Base-by-base conservation (phyloP, 1,140 invertebrate species). In the Tetranychus cinnabarinus region DNA sequence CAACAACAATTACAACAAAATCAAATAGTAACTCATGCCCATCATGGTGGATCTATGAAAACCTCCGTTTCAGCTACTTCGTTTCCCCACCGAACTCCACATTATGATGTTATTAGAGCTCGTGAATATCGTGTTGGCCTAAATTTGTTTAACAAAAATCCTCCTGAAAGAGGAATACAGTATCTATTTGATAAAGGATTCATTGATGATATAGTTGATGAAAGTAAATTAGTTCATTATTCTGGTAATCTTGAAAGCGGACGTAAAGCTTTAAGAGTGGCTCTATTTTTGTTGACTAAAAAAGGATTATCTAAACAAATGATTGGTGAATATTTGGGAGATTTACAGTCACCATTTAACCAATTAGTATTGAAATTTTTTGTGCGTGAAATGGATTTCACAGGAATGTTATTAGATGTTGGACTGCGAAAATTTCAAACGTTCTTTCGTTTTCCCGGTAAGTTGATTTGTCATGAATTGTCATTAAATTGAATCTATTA, bases 301-400 rank as follows among this genome's bases (percentile, higher is more conserved):
- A 97, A 98, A 73, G 95, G 95, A 0, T 75, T 99, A 5, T 93
- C 89, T 68, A 96, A 96, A 69, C 91, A 97, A 74, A 97, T 97
- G 90, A 98, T 99, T 69, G 95, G 95, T 58, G 95, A 98, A 72
- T 98, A 97, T 75, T 77, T 98, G 56, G 93, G 95, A 7, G 97
- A 97, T 74, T 75, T 97, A 61, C 89, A 95, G 73, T 91, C 83
- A 70, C 79, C 83, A 2, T 97, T 97, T 76, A 97, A 96, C 72
- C 89, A 88, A 82, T 85, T 86, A 65, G 89, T 96, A 34, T 77
- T 98, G 69, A 87, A 92, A 70, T 90, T 83, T 75, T 97, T 97
- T 76, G 83, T 88, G 10, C 81, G 83, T 69, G 89, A 97, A 72
- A 76, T 99, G 62, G 91, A 97, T 68, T 77, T 98, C 7, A 85